A percentile compares a stretch with the other conserved stretches of the same genome.
Evolutionary conservation across 2,888 invertebrate genomes (phyloP).

Genomic region (Idaea dimidiata): DNA sequence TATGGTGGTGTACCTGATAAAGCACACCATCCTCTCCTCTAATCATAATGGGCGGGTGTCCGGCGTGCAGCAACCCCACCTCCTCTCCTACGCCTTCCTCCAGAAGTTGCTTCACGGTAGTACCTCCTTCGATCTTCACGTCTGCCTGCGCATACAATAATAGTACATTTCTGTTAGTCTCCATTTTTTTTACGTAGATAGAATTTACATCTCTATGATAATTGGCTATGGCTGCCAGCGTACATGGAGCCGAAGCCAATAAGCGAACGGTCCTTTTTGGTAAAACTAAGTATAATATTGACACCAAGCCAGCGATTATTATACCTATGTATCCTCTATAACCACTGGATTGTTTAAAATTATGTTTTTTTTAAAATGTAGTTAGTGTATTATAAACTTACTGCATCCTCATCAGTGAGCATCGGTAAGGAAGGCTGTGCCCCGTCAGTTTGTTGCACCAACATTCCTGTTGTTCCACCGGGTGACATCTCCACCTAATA

Average conservation of each 20-base stretch:
- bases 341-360: too few relatives aligned
- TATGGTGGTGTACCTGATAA: slow-evolving; percentile 87
- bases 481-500: slow-evolving; percentile 81
- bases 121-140: slow-evolving; percentile 77
- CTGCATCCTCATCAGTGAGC: slow-evolving; percentile 73
- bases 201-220: too few relatives aligned
- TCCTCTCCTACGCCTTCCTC: slow-evolving; percentile 67
- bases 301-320: too few relatives aligned
- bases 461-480: slow-evolving; percentile 83
- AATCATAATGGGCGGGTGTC: slow-evolving; percentile 86
- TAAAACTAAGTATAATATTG: too few relatives aligned
- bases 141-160: slow-evolving; percentile 48
- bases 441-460: slow-evolving; percentile 77
- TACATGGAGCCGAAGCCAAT: too few relatives aligned
- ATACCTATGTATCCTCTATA: too few relatives aligned
- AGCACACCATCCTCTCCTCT: slow-evolving; percentile 92
- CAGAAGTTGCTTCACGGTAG: slow-evolving; percentile 81
- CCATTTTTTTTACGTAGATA: too few relatives aligned
- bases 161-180: not conserved
- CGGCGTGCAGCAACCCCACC: slow-evolving; percentile 57
- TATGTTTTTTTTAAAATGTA: too few relatives aligned
- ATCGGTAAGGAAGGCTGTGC: slow-evolving; percentile 72
- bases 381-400: slow-evolving; percentile 47
- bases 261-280: too few relatives aligned
- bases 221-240: too few relatives aligned